phyloP scores from a whole-genome alignment of 2,888 invertebrate species.

The Tortrix viridana region DNA sequence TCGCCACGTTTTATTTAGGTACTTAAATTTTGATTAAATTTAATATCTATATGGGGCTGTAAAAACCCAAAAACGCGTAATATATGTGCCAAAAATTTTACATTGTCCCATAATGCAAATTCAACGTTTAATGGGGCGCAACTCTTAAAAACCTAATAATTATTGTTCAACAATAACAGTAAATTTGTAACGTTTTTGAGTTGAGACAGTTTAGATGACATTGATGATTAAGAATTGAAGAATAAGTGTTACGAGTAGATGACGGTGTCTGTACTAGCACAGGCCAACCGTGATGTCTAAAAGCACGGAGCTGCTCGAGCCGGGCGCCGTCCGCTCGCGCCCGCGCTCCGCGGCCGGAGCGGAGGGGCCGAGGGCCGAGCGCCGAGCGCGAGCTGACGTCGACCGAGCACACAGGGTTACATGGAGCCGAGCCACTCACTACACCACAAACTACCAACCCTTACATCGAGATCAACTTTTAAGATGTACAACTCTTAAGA shows the following conservation, averaged over 20 bases:
- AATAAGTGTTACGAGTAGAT: not conserved
- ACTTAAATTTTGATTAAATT: constrained; percentile 42
- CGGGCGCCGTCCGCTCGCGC: too few relatives aligned
- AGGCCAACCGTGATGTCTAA: too few relatives aligned
- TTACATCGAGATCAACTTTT: too few relatives aligned
- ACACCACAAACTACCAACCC: constrained; percentile 11
- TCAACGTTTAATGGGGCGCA: constrained; percentile 65
- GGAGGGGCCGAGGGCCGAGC: too few relatives aligned
- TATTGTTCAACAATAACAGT: constrained; percentile 70
- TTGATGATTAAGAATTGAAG: constrained; percentile 4
- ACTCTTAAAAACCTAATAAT: constrained; percentile 74
- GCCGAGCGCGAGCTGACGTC: too few relatives aligned
- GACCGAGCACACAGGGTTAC: too few relatives aligned
- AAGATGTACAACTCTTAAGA: constrained; percentile 26
- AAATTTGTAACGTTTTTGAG: constrained; percentile 51
- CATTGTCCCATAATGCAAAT: constrained; percentile 74
- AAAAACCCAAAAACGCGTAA: constrained; percentile 67
- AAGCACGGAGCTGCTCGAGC: too few relatives aligned
- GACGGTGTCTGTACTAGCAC: not conserved
- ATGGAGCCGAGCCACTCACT: not conserved
- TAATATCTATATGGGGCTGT: constrained; percentile 61
- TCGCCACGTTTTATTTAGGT: constrained; percentile 52
- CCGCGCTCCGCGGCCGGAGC: too few relatives aligned
- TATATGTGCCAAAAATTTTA: constrained; percentile 62
- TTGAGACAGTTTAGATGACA: constrained; percentile 29